phyloP scores from a whole-genome alignment of 2,113 vertebrate genomes.

The Otolemur garnettii region DNA sequence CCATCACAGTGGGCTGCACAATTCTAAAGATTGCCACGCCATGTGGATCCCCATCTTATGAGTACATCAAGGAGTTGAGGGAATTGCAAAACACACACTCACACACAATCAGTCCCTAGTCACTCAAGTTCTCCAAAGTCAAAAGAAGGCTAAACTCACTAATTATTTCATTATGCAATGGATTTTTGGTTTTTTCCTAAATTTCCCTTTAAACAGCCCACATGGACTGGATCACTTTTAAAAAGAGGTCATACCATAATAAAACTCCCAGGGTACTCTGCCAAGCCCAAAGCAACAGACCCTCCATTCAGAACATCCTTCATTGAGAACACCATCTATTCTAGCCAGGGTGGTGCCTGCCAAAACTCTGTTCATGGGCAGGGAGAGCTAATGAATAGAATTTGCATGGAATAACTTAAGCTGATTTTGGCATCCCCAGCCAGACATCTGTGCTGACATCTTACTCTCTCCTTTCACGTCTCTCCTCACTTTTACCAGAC shows the following conservation, averaged over 20 bases:
- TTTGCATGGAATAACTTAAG: conserved; percentile 78
- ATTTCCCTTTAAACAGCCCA: neutral
- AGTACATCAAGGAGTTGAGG: neutral
- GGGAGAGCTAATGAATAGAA: conserved; percentile 75
- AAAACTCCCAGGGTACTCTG: conserved; percentile 9
- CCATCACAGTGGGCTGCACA: neutral
- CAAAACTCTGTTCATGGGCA: neutral
- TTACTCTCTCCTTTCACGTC: neutral
- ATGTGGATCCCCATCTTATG: neutral
- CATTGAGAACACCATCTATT: conserved; percentile 10
- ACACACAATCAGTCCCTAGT: neutral
- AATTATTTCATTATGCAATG: conserved; percentile 14
- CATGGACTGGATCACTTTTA: neutral
- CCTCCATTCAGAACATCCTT: neutral
- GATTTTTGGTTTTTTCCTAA: neutral
- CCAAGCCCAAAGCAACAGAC: neutral
- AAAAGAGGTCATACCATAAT: neutral
- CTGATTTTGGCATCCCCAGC: conserved; percentile 73
- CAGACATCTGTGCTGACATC: conserved; percentile 72
- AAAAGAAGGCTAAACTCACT: conserved; percentile 33
- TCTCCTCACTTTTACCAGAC: conserved; percentile 3
- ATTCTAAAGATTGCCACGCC: neutral
- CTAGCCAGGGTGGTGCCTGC: neutral
- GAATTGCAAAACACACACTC: neutral
- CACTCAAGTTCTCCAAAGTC: conserved; percentile 1